These are phyloP conservation scores for Oxytorus armatus DNA, from an alignment of 2,888 invertebrate genomes.

Conservation along the genomic window DNA sequence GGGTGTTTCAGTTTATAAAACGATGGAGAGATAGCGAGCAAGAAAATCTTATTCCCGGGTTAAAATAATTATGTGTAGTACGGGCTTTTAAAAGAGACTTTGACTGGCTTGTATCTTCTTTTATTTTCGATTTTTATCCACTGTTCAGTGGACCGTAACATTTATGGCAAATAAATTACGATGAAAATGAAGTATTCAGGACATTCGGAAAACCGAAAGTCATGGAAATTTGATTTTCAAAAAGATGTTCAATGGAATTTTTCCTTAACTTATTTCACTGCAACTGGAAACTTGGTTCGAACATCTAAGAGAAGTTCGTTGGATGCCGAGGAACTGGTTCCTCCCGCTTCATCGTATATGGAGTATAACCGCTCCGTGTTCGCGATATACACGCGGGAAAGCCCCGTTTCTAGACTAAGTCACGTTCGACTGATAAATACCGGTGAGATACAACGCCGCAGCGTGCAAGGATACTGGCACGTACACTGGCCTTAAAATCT, in stretches of 20 bases:
- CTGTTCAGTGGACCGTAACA: no score
- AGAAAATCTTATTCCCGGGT: not conserved
- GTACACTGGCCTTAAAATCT: slow-evolving; percentile 24
- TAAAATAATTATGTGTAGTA: not conserved
- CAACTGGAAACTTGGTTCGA: slow-evolving; percentile 18
- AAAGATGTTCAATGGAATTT: not conserved
- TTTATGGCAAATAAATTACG: no score
- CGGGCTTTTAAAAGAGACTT: not conserved
- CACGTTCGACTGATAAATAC: slow-evolving; percentile 78
- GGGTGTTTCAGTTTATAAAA: slow-evolving; percentile 9
- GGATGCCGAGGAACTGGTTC: slow-evolving; percentile 35
- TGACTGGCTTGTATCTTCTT: no score
- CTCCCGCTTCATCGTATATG: slow-evolving; percentile 36
- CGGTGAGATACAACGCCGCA: slow-evolving; percentile 63
- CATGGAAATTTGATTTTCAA: not conserved
- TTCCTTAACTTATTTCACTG: not conserved
- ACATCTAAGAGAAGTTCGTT: slow-evolving; percentile 42
- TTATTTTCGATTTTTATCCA: no score
- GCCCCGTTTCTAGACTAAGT: slow-evolving; percentile 71
- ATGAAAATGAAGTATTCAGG: no score
- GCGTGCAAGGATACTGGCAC: slow-evolving; percentile 57
- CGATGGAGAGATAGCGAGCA: not conserved
- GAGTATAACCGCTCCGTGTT: slow-evolving; percentile 57
- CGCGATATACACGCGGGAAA: slow-evolving; percentile 56
- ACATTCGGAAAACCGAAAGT: no score